A percentile compares a stretch with the other conserved stretches of the same genome.
These are phyloP conservation scores for Aphelinus certus DNA, from an alignment of 1,140 invertebrate species.

Conservation along the genomic window DNA sequence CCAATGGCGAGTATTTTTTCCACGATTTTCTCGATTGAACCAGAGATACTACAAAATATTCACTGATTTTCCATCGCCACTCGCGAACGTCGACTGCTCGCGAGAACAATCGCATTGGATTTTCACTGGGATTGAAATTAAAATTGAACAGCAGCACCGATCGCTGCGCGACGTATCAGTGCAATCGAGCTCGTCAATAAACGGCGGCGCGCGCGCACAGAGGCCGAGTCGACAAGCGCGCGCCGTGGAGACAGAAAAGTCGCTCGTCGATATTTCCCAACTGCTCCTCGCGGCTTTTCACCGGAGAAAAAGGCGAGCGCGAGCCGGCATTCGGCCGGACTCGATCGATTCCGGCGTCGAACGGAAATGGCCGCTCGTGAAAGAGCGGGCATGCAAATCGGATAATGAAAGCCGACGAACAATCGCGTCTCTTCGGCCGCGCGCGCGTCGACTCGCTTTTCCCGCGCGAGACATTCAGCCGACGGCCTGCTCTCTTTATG, in stretches of 20 bases:
- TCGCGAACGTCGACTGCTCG: neutral
- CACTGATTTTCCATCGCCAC: too few relatives aligned
- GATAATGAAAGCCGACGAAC: constrained; percentile 49
- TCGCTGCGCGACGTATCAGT: constrained; percentile 23
- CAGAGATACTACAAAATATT: too few relatives aligned
- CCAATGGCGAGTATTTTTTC: too few relatives aligned
- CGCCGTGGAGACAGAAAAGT: constrained; percentile 18
- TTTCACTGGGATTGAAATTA: constrained; percentile 29
- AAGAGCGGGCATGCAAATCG: constrained; percentile 48
- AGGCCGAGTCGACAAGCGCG: constrained; percentile 12
- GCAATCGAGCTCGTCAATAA: constrained; percentile 37
- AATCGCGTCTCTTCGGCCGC: constrained; percentile 41
- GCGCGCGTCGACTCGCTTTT: neutral
- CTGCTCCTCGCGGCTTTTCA: neutral
- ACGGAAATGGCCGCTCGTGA: constrained; percentile 43
- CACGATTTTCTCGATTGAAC: too few relatives aligned
- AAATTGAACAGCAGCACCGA: constrained; percentile 25
- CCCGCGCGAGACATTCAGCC: neutral
- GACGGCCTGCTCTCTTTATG: neutral
- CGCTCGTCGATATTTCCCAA: neutral
- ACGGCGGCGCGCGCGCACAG: constrained; percentile 2
- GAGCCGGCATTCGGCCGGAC: constrained; percentile 37
- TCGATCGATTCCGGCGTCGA: constrained; percentile 49
- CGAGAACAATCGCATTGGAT: too few relatives aligned
- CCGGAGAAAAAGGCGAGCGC: constrained; percentile 1